Base-by-base conservation (phyloP, 2,113 vertebrate genomes). In the Nothobranchius kuhntae region DNA sequence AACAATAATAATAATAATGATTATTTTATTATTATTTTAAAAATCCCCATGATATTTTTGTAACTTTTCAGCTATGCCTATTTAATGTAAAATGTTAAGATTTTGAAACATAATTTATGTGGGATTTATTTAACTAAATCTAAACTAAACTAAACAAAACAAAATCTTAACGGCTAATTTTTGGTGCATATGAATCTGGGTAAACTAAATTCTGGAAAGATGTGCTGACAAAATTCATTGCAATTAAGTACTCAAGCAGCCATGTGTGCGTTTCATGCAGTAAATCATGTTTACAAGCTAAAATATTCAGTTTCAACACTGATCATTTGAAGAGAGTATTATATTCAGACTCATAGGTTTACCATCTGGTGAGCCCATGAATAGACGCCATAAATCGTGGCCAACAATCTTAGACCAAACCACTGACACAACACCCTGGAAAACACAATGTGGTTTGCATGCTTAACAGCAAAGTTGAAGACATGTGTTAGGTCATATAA, bases 281-380 rank as follows among this genome's bases (percentile, higher is more conserved):
- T 0, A 15, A 60, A 53, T 71, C 12, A 53, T 17, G 55, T 61
- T 2, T 53, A 64, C 45, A n/a, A 35, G 54, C 17, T 44, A 17
- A 71, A 76, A 72, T 50, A 71, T 68, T 67, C 71, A 17, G 73
- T 75, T 64, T 80, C 65, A 67, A 53, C 71, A 72, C 58, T 45
- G 48, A 77, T 79, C 76, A 81, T 85, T 81, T 78, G 44, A 58
- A 62, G 75, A 51, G 53, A 44, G 51, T 9, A 1, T 35, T 26
- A 68, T 70, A 82, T 73, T 73, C 55, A 80, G 69, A 66, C 69
- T 53, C 21, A 14, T 74, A 77, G 82, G 63, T 80, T 83, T 77
- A 81, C 83, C 81, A 86, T 83, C 75, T 85, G 87, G 65, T 48
- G 40, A 61, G 53, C 83, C 89, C 79, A 85, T 61, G 90, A 89